Percentiles rank a stretch among this genome's conserved stretches.
phyloP scores from a whole-genome alignment of 2,888 invertebrate genomes.

The Plebejus anna region DNA sequence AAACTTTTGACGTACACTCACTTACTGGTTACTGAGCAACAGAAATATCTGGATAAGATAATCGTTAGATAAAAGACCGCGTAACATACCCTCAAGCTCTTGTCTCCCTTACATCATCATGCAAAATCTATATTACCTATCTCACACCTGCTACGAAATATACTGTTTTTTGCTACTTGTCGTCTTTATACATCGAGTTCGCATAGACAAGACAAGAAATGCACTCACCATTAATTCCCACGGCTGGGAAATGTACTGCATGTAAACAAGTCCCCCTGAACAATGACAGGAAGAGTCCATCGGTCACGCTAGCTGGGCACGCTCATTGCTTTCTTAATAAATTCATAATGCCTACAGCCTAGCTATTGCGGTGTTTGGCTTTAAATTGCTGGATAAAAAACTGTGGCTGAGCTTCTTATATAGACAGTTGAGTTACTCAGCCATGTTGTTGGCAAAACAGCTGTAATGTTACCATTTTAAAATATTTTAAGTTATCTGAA shows the following conservation, averaged over 20 bases:
- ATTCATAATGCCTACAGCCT: neutral
- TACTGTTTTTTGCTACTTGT: neutral
- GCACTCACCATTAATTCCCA: neutral
- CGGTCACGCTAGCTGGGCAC: constrained; percentile 9
- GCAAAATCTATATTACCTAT: too few species aligned
- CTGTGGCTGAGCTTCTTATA: neutral
- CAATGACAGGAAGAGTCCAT: constrained; percentile 26
- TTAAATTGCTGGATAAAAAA: neutral
- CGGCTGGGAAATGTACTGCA: constrained; percentile 1
- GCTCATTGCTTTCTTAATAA: neutral
- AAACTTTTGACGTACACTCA: too few species aligned
- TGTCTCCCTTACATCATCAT: too few species aligned
- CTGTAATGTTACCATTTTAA: too few species aligned
- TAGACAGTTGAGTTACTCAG: neutral
- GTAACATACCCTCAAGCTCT: too few species aligned
- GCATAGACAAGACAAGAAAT: neutral
- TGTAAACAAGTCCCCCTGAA: constrained; percentile 1
- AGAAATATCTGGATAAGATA: too few species aligned
- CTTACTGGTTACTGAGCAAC: too few species aligned
- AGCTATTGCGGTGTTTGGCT: neutral
- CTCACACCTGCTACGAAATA: too few species aligned
- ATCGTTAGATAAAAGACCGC: too few species aligned
- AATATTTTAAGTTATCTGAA: too few species aligned
- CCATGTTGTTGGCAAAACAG: too few species aligned
- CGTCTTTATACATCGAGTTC: neutral